Evolutionary conservation across 1,140 invertebrate species (phyloP), one percentile per base, ranked within the genome.

Genomic region (Listronotus oregonensis): DNA sequence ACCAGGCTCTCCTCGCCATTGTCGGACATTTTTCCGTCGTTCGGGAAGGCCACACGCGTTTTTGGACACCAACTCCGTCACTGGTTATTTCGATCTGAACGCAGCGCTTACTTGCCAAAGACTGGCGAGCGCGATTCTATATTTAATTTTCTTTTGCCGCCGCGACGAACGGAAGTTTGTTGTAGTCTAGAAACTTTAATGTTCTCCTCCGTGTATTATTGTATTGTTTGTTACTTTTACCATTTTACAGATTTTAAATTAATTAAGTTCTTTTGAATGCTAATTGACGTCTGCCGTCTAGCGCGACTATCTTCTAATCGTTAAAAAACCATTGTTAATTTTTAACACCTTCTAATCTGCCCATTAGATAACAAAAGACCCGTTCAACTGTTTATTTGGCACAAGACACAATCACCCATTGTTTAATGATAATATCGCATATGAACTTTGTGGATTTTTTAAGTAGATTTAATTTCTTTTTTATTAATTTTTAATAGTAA

Each of bases 1-100:
- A 70, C 72, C 71, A 75, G 69, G 21, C 52, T 65, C 44, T 69
- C 61, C 39, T 58, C 56, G 39, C 47, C 47, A 51, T 54, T 52
- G 52, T 67, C 66, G 66, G 59, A 61, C 67, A 69, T 58, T 55
- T 51, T 44, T 21, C 43, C 49, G 14, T 37, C 63, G 51, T 52
- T 64, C 14, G 39, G 63, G 46, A 49, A 42, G 63, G 63, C 54
- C 54, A 65, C 63, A 52, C 63, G 47, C 63, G 63, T 43, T 50
- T 55, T 50, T 65, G 63, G 54, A 65, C 63, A 65, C 63, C 51
- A 44, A 65, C 63, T 65, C 52, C 63, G 63, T 65, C 63, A 65
- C 63, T 65, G 55, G 55, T 58, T 66, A 61, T 61, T 60, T 60
- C 64, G 58, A 66, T 66, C 56, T 66, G 64, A 66, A 66, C 64